Base-by-base conservation (phyloP, 2,888 invertebrate genomes). In the Yponomeuta malinellus region DNA sequence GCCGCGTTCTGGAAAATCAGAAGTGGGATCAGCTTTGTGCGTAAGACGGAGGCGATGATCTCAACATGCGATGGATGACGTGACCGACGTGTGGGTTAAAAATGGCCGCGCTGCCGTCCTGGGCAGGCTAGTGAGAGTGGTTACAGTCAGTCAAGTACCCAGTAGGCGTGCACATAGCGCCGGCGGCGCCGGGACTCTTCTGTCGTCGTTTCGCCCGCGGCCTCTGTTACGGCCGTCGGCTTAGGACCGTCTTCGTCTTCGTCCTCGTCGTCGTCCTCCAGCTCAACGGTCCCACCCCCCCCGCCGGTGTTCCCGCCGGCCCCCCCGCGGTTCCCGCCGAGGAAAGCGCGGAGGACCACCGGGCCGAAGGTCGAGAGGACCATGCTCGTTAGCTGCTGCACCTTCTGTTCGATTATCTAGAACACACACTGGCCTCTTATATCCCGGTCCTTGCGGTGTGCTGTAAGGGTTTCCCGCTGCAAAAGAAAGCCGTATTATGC, bases 321-420 rank as follows among this genome's bases (percentile, higher is more conserved):
- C 68, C 92, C 92, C 73, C 90, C 91, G 74, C 83, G 83, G 70
- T 85, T 83, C 73, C 91, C 89, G 71, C 91, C 93, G 72, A 95
- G 90, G 81, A 94, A 93, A 73, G 93, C 93, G 74, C 94, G 93
- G 75, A 96, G 93, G 76, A 97, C 90, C 73, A 95, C 93, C 64
- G 97, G 95, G 69, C 97, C 97, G 81, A 97, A 93, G 74, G 95
- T 93, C 81, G 95, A 94, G 87, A 97, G 94, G 80, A 97, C 89
- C 85, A 94, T 93, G 84, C 95, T 93, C 75, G 95, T 94, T 83
- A 96, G 93, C 88, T 94, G 93, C 93, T 96, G 96, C 86, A 96
- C 95, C 86, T 95, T 95, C 87, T 94, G 93, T 93, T 96, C 96
- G 91, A 96, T 92, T 83, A 95, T 94, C 96, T 92, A 92, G 83